phyloP scores from a whole-genome alignment of 2,888 invertebrate genomes.

The Acronicta psi region DNA sequence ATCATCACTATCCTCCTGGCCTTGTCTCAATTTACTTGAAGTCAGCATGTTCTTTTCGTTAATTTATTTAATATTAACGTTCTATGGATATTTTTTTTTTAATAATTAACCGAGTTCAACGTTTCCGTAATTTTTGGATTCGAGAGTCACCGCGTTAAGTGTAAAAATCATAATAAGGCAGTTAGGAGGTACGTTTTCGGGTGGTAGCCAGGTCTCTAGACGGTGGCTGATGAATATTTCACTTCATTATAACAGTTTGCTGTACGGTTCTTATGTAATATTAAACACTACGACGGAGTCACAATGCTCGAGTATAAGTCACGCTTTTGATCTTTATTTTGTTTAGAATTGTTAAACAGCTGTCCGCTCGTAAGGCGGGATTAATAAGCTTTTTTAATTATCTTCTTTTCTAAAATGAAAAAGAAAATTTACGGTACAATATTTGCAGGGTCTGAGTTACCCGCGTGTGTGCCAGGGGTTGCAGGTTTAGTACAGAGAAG shows the following conservation, averaged over 20 bases:
- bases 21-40: too few species aligned
- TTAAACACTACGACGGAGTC: constrained; percentile 67
- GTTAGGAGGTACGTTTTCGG: constrained; percentile 67
- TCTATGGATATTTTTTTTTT: neutral
- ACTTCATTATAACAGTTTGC: constrained; percentile 84
- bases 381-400: neutral
- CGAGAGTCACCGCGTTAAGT: constrained; percentile 4
- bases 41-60: too few species aligned
- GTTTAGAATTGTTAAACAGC: constrained; percentile 4
- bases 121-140: neutral
- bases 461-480: too few species aligned
- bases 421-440: too few species aligned
- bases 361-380: neutral
- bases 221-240: constrained; percentile 85
- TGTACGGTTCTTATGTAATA: constrained; percentile 72
- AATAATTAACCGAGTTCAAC: too few species aligned
- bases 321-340: constrained; percentile 24
- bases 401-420: neutral
- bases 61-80: too few species aligned
- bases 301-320: constrained; percentile 33
- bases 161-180: constrained; percentile 62
- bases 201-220: constrained; percentile 77
- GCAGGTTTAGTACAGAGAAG: too few species aligned
- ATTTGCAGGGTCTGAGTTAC: too few species aligned
- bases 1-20: too few species aligned